These are phyloP conservation scores for Periophthalmus modestus DNA, from an alignment of 2,113 vertebrate species.

Conservation along the genomic window DNA sequence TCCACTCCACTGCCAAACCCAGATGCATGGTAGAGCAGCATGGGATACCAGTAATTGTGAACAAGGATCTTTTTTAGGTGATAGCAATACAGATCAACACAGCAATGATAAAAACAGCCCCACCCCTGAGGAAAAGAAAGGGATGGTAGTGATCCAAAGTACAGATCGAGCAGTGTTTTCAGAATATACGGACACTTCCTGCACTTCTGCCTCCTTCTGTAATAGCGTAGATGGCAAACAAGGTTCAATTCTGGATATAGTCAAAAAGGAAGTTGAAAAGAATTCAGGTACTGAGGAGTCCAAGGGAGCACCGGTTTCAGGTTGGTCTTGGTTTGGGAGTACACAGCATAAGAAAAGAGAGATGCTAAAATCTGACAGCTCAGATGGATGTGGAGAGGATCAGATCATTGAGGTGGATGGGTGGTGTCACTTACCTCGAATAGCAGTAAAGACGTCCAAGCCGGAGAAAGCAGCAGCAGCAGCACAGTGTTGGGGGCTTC, in stretches of 20 bases:
- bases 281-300: conserved; percentile 41
- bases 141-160: conserved; percentile 57
- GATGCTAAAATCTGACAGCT: conserved; percentile 33
- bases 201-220: conserved; percentile 29
- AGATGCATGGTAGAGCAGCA: conserved; percentile 58
- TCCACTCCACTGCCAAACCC: conserved; percentile 73
- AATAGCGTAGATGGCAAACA: conserved; percentile 27
- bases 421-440: conserved; percentile 68
- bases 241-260: conserved; percentile 16
- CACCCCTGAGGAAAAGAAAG: conserved; percentile 55
- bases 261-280: conserved; percentile 29
- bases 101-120: conserved; percentile 43
- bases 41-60: conserved; percentile 51
- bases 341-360: conserved; percentile 18
- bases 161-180: conserved; percentile 65
- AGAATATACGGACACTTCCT: conserved; percentile 47
- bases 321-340: conserved; percentile 1
- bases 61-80: conserved; percentile 41
- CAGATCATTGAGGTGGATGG: conserved; percentile 76
- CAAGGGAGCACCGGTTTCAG: conserved; percentile 34
- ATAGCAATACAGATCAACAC: conserved; percentile 12
- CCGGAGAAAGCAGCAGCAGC: conserved; percentile 2
- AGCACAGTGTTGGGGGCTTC: conserved; percentile 71
- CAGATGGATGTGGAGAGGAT: conserved; percentile 44
- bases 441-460: conserved; percentile 27